Base-by-base conservation (phyloP, 2,797 vertebrate genomes). In the Decapterus maruadsi region DNA sequence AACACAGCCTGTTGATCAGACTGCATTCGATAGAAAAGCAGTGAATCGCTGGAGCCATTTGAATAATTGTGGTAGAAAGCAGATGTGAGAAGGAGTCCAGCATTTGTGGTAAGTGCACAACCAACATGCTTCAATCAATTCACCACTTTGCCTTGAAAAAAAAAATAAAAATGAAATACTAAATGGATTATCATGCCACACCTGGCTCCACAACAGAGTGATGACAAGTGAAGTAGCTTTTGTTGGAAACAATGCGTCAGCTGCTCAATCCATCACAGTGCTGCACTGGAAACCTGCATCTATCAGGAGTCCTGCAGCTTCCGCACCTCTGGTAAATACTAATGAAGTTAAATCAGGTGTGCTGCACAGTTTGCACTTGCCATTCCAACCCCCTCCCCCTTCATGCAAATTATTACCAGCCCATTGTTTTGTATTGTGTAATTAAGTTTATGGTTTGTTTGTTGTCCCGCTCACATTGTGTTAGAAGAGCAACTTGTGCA, bases 311-410 rank as follows among this genome's bases (percentile, higher is more conserved):
- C 83, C 40, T 8, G 72, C 76, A 68, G 80, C 69, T 70, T 59
- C 29, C 62, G 71, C 68, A 16, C 62, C 43, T 66, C 75, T 58
- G 72, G 14, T 68, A 78, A 83, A 85, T 80, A 46, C 83, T 77
- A 85, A 90, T 89, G 68, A 85, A 65, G 74, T 54, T n/a, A 58
- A 20, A 73, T 84, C 88, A 76, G 80, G 58, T 86, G 86, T 64
- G 68, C 53, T 8, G 74, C 86, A 76, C 73, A 80, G 85, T 85
- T 58, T 86, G 87, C 40, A 45, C 72, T 53, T 42, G 77, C 80
- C 78, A 34, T 72, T 66, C 53, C 34, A 56, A 70, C 61, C 3
- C 5, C 26, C 26, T 26, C 0, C 5, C 5, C 34, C 26, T 26
- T n/a, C 29, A 56, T 34, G 67, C 43, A 68, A 69, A 81, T 81